Percentiles rank a stretch among this genome's conserved stretches.
Evolutionary conservation across 2,797 vertebrate species (phyloP).

Genomic region (Onychomys torridus): DNA sequence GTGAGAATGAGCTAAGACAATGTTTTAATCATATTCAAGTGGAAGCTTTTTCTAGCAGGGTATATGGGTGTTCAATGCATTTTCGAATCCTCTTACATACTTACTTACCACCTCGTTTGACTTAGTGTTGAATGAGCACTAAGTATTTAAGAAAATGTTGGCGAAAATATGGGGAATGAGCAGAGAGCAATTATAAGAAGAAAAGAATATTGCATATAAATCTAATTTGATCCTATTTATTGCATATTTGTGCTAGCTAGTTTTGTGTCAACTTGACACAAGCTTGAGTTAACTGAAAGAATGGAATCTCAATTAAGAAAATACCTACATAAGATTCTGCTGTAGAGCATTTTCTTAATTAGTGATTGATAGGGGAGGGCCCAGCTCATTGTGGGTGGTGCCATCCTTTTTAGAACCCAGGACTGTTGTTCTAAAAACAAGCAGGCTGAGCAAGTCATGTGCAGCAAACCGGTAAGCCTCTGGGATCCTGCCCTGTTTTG

Average conservation of each 20-base stretch:
- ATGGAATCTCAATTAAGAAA: neutral
- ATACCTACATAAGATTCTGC: neutral
- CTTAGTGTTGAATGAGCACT: neutral
- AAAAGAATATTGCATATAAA: conserved; percentile 11
- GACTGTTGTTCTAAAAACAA: neutral
- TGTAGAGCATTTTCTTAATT: neutral
- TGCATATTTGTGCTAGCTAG: neutral
- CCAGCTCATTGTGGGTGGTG: neutral
- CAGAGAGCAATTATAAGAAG: neutral
- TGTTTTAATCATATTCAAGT: neutral
- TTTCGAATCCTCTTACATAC: neutral
- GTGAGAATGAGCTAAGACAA: neutral
- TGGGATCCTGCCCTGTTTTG: neutral
- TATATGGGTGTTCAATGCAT: neutral
- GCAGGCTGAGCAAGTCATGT: neutral
- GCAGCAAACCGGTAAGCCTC: neutral
- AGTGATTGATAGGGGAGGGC: no score
- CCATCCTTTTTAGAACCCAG: neutral
- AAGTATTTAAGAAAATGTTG: conserved; percentile 36
- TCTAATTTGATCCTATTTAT: neutral
- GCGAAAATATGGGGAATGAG: neutral
- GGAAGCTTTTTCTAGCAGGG: neutral
- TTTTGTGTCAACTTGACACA: neutral
- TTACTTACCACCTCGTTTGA: conserved; percentile 41
- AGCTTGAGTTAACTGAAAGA: neutral